A percentile compares a stretch with the other conserved stretches of the same genome.
phyloP scores from a whole-genome alignment of 2,888 invertebrate genomes.

The Leptodirus hochenwartii region DNA sequence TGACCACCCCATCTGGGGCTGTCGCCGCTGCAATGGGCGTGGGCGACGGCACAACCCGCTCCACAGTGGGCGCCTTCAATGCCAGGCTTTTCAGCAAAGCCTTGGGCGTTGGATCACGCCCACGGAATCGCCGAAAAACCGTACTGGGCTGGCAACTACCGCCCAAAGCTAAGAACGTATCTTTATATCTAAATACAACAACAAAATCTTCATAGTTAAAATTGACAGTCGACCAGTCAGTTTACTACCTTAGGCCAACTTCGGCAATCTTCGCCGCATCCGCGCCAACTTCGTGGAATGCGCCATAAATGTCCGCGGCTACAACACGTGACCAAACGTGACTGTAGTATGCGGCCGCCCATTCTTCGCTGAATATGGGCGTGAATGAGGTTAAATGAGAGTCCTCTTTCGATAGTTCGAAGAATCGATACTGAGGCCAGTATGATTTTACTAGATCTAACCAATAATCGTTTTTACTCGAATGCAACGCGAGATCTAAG shows the following conservation, averaged over 20 bases:
- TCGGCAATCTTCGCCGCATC: conserved; percentile 33
- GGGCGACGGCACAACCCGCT: no score
- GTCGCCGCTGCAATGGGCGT: no score
- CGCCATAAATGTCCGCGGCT: conserved; percentile 77
- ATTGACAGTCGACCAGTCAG: no score
- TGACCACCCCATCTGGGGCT: no score
- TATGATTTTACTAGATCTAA: conserved; percentile 52
- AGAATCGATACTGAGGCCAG: conserved; percentile 65
- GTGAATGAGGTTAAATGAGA: conserved; percentile 73
- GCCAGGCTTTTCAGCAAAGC: conserved; percentile 53
- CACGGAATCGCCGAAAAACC: conserved; percentile 78
- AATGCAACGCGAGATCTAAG: conserved; percentile 68
- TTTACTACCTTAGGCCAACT: conserved; percentile 43
- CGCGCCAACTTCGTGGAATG: conserved; percentile 53
- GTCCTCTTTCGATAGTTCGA: conserved; percentile 61
- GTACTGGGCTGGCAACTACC: conserved; percentile 68
- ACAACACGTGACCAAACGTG: conserved; percentile 75
- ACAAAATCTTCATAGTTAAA: no score
- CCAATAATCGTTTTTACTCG: conserved; percentile 68
- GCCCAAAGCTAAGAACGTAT: conserved; percentile 68
- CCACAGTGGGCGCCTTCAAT: no score
- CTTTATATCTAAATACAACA: no score
- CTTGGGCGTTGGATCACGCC: conserved; percentile 77
- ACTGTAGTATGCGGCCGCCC: conserved; percentile 74
- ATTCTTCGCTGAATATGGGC: conserved; percentile 66